Base-by-base conservation (phyloP, 2,797 vertebrate species). In the Sebastes oblongus region DNA sequence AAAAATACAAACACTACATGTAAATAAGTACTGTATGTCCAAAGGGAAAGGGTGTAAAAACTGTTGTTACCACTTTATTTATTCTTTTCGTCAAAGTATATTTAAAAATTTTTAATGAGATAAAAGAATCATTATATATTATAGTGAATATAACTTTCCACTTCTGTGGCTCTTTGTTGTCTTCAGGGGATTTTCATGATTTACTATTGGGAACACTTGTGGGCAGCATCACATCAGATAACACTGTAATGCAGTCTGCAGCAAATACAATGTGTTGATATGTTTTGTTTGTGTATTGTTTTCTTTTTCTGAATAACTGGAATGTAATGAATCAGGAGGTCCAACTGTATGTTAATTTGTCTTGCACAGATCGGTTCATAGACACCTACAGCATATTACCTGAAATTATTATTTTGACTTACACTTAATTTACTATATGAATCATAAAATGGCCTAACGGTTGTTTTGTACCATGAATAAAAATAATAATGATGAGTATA, bases 41-140 rank as follows among this genome's bases (percentile, higher is more conserved):
- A 60, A 80, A 80, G 60, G 56, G 54, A 66, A 74, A 3, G 3
- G 14, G 9, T 81, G 10, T 73, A 22, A 60, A 24, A 69, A 27
- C 3, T 25, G 20, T 22, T 55, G 27, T 62, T 85, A 55, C 67
- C 5, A 54, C n/a, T 69, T 65, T 77, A 86, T 89, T 83, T 89
- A 78, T 83, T 82, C 2, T 59, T 32, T 39, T 76, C 56, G 13
- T 77, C 12, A 76, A 59, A 24, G 10, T 55, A 77, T 80, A 77
- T 60, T 71, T 77, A 10, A 78, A 60, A 54, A 4, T 3, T 24
- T 87, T 42, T 60, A 75, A 69, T 39, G 27, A 65, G 27, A 12
- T 24, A 34, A 52, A 52, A 52, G 2, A 54, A 54, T 54, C 20
- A 50, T 55, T 72, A 22, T 56, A 18, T 69, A 59, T 66, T 27